Evolutionary conservation across 1,140 invertebrate species (phyloP).

Genomic region (Zelostemma sp.): DNA sequence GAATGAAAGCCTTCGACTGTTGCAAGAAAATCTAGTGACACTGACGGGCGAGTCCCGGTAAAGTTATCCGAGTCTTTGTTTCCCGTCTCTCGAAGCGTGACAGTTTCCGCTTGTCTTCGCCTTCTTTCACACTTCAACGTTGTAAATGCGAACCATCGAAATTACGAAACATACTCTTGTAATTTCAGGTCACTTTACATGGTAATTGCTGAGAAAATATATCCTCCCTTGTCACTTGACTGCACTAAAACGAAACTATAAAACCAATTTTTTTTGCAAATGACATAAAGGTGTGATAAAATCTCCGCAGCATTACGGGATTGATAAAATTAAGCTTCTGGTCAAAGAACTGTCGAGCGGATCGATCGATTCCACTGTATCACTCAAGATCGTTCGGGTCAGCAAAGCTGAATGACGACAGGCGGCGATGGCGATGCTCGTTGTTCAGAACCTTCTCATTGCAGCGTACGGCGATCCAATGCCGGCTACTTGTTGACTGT

Average conservation of each 20-base stretch:
- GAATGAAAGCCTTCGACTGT: neutral
- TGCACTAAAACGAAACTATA: too few relatives aligned
- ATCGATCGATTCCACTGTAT: too few relatives aligned
- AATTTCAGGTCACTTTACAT: too few relatives aligned
- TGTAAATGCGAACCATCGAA: slow-evolving; percentile 23
- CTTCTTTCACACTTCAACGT: slow-evolving; percentile 36
- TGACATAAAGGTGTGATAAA: too few relatives aligned
- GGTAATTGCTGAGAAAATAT: too few relatives aligned
- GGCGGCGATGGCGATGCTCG: slow-evolving; percentile 45
- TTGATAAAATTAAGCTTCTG: too few relatives aligned
- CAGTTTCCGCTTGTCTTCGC: slow-evolving; percentile 45
- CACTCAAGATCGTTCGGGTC: slow-evolving; percentile 2
- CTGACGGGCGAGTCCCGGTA: slow-evolving; percentile 9
- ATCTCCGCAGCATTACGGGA: too few relatives aligned
- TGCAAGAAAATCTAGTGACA: neutral
- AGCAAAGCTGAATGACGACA: slow-evolving; percentile 31
- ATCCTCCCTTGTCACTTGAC: too few relatives aligned
- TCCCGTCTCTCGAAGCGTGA: slow-evolving; percentile 38
- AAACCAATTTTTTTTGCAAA: too few relatives aligned
- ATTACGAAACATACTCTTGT: neutral
- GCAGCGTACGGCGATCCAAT: slow-evolving; percentile 46
- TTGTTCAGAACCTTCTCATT: slow-evolving; percentile 40
- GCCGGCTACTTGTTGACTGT: slow-evolving; percentile 61
- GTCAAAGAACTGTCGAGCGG: too few relatives aligned
- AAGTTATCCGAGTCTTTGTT: slow-evolving; percentile 43